These are phyloP conservation scores for Mus spicilegus DNA, from an alignment of 2,113 vertebrate species.

Conservation along the genomic window DNA sequence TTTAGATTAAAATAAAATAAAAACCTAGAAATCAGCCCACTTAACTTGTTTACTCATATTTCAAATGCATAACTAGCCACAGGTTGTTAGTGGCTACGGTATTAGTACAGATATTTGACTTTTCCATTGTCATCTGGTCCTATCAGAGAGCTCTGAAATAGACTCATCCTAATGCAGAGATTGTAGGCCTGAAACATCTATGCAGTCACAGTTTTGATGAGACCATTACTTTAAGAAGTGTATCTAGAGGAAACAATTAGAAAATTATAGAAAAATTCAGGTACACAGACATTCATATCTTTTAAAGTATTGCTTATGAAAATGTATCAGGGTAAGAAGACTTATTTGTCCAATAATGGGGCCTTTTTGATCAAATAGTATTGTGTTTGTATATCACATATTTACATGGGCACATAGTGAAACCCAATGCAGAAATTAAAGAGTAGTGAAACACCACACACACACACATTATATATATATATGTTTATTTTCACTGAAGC, in stretches of 20 bases:
- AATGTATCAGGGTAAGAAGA: not conserved
- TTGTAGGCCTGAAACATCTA: not conserved
- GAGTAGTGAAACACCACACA: not conserved
- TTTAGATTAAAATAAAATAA: slow-evolving; percentile 7
- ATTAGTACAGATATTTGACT: not conserved
- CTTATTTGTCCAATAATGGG: not conserved
- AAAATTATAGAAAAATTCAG: not conserved
- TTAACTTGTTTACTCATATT: slow-evolving; percentile 1
- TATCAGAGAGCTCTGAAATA: not conserved
- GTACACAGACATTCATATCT: not conserved
- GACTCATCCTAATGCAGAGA: not conserved
- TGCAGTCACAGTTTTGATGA: not conserved
- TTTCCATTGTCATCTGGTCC: not conserved
- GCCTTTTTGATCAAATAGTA: not conserved
- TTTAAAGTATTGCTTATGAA: slow-evolving; percentile 2
- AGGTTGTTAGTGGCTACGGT: not conserved
- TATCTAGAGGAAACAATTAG: slow-evolving; percentile 20
- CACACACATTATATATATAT: not conserved
- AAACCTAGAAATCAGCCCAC: not conserved
- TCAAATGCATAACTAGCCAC: not conserved
- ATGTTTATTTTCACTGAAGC: slow-evolving; percentile 38
- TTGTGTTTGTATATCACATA: not conserved
- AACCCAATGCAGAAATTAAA: not conserved
- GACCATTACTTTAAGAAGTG: not conserved
- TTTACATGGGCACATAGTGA: not conserved